These are phyloP conservation scores for Parazoanthus swiftii DNA, from an alignment of 92 coral and sea anemone genomes.

Conservation along the genomic window DNA sequence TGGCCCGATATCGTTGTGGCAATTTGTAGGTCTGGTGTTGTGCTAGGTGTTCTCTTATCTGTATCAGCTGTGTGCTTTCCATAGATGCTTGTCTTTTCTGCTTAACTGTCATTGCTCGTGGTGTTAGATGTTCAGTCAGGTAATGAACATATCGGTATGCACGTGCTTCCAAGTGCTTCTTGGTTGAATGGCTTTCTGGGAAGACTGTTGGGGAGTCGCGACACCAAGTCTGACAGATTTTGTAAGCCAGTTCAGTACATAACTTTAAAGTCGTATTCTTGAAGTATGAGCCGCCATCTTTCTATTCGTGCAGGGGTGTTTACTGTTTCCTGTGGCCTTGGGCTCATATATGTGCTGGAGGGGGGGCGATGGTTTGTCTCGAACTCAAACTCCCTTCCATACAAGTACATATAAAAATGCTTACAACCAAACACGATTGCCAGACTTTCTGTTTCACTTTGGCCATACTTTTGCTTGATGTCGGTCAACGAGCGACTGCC, in stretches of 20 bases:
- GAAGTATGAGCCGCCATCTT: no score
- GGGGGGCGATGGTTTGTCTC: slow-evolving; percentile 56
- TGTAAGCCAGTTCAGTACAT: slow-evolving; percentile 31
- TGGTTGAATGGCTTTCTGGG: not conserved
- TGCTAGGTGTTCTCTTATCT: slow-evolving; percentile 9
- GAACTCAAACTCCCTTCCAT: slow-evolving; percentile 48
- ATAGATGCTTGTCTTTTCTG: slow-evolving; percentile 16
- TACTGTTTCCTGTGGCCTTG: not conserved
- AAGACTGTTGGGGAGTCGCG: slow-evolving; percentile 25
- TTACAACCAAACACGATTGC: slow-evolving; percentile 51
- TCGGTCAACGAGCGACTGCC: slow-evolving; percentile 52
- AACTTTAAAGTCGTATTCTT: not conserved
- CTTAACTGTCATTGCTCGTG: slow-evolving; percentile 48
- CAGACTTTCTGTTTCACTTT: slow-evolving; percentile 43
- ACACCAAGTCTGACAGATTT: slow-evolving; percentile 55
- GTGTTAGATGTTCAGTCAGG: slow-evolving; percentile 32
- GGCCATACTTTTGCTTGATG: slow-evolving; percentile 30
- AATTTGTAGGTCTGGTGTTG: slow-evolving; percentile 33
- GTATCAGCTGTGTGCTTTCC: slow-evolving; percentile 10
- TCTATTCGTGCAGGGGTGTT: no score
- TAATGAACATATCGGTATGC: slow-evolving; percentile 50
- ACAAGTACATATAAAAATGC: slow-evolving; percentile 53
- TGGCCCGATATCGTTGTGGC: slow-evolving; percentile 31
- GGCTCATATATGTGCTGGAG: slow-evolving; percentile 54
- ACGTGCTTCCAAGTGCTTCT: slow-evolving; percentile 61